Conservation (phyloP, 2,888 invertebrate genomes). For the Phania funesta region DNA sequence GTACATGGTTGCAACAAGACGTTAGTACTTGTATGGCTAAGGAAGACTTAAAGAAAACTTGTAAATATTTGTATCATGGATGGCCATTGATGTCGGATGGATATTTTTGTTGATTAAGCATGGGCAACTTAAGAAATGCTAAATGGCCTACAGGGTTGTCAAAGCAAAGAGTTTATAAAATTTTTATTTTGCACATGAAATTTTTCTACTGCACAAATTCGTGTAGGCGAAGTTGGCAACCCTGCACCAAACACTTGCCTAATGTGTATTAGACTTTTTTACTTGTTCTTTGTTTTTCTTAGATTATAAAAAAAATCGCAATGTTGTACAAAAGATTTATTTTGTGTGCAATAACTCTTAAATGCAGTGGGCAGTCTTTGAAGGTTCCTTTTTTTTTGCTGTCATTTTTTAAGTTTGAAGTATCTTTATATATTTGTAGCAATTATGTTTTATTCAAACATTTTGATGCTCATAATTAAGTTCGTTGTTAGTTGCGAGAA, state of each 20-base stretch:
- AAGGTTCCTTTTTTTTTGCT: constrained; percentile 21
- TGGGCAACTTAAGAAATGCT: constrained; percentile 3
- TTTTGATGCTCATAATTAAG: background rate
- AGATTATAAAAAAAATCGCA: constrained; percentile 27
- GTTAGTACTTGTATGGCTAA: constrained; percentile 6
- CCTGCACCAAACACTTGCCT: constrained; percentile 20
- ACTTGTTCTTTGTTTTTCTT: constrained; percentile 47
- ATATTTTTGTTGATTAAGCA: constrained; percentile 49
- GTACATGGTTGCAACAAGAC: constrained; percentile 39
- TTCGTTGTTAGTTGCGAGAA: background rate
- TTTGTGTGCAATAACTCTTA: constrained; percentile 74
- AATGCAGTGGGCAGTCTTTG: constrained; percentile 62
- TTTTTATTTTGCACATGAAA: background rate
- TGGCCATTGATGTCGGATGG: constrained; percentile 49
- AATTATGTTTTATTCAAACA: constrained; percentile 35
- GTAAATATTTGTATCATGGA: constrained; percentile 51
- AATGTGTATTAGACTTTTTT: constrained; percentile 19
- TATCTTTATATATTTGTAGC: background rate
- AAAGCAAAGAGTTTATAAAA: background rate
- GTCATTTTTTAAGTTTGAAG: background rate
- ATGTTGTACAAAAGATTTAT: constrained; percentile 71
- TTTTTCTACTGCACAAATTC: too few relatives aligned
- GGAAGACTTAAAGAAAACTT: constrained; percentile 34
- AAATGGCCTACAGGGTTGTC: constrained; percentile 11
- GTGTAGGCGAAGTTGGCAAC: background rate